A percentile compares a stretch with the other conserved stretches of the same genome.
Evolutionary conservation across 2,888 invertebrate genomes (phyloP).

Genomic region (Drosophila testacea): DNA sequence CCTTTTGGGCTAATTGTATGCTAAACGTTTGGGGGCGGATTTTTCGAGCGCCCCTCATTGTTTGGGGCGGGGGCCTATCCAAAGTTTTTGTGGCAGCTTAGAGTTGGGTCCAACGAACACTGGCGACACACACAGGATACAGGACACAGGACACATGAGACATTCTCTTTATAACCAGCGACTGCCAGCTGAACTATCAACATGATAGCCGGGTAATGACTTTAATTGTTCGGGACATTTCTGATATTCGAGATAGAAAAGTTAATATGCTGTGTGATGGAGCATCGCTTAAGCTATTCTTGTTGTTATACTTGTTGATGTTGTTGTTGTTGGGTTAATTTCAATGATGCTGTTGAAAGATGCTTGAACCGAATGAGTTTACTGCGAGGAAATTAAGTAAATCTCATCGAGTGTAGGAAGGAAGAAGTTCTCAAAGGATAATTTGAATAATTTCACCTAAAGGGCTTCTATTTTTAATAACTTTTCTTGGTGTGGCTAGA

Average conservation of each 20-base stretch:
- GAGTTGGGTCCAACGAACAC: slow-evolving; percentile 39
- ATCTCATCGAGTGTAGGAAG: neutral
- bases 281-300: slow-evolving; percentile 28
- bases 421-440: neutral
- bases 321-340: slow-evolving; percentile 30
- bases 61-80: slow-evolving; percentile 38
- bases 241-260: slow-evolving; percentile 35
- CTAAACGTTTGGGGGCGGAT: slow-evolving; percentile 68
- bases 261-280: slow-evolving; percentile 49
- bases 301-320: slow-evolving; percentile 14
- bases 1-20: slow-evolving; percentile 82
- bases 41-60: slow-evolving; percentile 18
- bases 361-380: slow-evolving; percentile 7
- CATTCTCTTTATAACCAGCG: slow-evolving; percentile 16
- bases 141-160: slow-evolving; percentile 16
- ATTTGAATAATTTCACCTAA: no score
- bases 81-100: slow-evolving; percentile 75
- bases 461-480: no score
- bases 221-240: slow-evolving; percentile 66
- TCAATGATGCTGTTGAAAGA: slow-evolving; percentile 15
- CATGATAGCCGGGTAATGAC: slow-evolving; percentile 75
- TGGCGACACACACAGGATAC: slow-evolving; percentile 50
- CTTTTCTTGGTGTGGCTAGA: no score
- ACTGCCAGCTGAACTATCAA: slow-evolving; percentile 50
- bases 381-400: slow-evolving; percentile 7